Evolutionary conservation across 2,113 vertebrate species (phyloP).

Genomic region (Cynocephalus volans): DNA sequence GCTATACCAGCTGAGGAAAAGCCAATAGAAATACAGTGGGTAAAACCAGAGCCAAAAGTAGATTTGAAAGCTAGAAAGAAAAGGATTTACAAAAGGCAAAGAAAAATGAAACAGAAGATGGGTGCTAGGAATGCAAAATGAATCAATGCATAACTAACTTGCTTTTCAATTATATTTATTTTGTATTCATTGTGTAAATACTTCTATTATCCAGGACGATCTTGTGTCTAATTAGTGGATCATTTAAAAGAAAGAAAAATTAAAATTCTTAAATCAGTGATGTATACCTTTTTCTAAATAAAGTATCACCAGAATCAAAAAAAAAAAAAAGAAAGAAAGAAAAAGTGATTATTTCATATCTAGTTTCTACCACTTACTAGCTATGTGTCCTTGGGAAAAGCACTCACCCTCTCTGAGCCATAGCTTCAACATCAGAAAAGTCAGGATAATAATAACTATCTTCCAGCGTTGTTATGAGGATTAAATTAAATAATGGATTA

Average conservation of each 20-base stretch:
- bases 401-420: not conserved
- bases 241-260: conserved; percentile 72
- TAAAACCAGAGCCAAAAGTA: conserved; percentile 89
- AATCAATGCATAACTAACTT: conserved; percentile 61
- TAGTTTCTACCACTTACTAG: conserved; percentile 26
- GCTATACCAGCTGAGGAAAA: conserved; percentile 92
- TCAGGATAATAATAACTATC: not conserved
- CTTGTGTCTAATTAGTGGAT: conserved; percentile 42
- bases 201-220: conserved; percentile 38
- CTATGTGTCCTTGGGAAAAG: not conserved
- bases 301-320: not conserved
- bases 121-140: conserved; percentile 79
- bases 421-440: not conserved
- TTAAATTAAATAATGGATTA: not conserved
- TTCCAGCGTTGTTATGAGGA: not conserved
- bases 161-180: conserved; percentile 66
- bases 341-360: conserved; percentile 24
- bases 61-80: conserved; percentile 93
- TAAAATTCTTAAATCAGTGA: conserved; percentile 17
- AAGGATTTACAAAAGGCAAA: conserved; percentile 92
- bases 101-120: conserved; percentile 90
- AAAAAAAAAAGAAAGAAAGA: no score
- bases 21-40: conserved; percentile 89
- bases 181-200: conserved; percentile 82
- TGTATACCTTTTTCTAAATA: conserved; percentile 70